phyloP scores from a whole-genome alignment of 2,888 invertebrate genomes.

The Liodrosophila aerea region DNA sequence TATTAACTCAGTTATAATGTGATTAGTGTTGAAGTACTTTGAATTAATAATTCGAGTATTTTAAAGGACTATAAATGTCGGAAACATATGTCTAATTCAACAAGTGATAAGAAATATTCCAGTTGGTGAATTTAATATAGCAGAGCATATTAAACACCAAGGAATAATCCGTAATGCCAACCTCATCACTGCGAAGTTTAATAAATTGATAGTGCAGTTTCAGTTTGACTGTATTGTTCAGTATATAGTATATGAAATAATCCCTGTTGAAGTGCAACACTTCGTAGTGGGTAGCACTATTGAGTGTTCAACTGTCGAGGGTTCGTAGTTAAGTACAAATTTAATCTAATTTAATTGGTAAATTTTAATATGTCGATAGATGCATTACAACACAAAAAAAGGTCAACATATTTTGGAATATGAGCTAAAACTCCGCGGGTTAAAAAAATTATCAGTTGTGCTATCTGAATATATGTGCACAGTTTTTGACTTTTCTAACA shows the following conservation, averaged over 20 bases:
- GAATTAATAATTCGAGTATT: no score
- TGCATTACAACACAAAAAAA: no score
- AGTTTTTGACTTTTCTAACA: no score
- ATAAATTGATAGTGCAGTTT: slow-evolving; percentile 5
- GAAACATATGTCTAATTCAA: no score
- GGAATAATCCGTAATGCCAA: slow-evolving; percentile 31
- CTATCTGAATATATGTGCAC: no score
- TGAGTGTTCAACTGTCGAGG: not conserved
- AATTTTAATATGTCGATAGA: not conserved
- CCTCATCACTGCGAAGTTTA: slow-evolving; percentile 21
- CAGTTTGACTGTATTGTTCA: slow-evolving; percentile 7
- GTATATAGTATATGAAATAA: slow-evolving; percentile 5
- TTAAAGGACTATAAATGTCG: no score
- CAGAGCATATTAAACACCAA: slow-evolving; percentile 3
- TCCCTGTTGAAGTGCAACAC: slow-evolving; percentile 27
- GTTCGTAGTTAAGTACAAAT: slow-evolving; percentile 28
- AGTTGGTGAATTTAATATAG: not conserved
- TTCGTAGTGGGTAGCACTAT: slow-evolving; percentile 18
- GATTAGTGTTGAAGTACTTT: slow-evolving; percentile 24
- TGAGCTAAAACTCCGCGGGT: no score
- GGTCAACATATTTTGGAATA: no score
- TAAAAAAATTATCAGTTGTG: no score
- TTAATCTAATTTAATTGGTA: slow-evolving; percentile 46
- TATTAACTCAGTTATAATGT: slow-evolving; percentile 45
- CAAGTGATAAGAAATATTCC: not conserved